Evolutionary conservation across 2,113 vertebrate species (phyloP).

Genomic region (Protobothrops flavoviridis): DNA sequence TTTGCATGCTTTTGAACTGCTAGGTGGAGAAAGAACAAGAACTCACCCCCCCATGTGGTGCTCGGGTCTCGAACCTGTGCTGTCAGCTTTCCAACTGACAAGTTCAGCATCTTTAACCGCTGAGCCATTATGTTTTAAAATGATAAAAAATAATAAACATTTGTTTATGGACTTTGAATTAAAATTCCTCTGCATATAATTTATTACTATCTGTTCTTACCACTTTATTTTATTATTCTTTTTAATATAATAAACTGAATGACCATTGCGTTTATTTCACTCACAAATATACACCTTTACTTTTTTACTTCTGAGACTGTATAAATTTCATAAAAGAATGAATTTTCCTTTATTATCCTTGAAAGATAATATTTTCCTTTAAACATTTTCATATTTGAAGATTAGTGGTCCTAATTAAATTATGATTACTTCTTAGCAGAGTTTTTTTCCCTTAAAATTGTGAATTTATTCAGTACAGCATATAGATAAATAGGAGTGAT

Average conservation of each 20-base stretch:
- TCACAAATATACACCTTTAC: neutral
- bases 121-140: neutral
- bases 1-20: neutral
- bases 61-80: too few relatives aligned
- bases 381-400: neutral
- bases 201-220: neutral
- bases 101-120: too few relatives aligned
- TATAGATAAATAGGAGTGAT: neutral
- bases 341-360: constrained; percentile 20
- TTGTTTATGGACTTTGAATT: neutral
- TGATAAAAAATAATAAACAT: neutral
- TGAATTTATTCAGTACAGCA: neutral
- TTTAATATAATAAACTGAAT: neutral
- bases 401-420: constrained; percentile 7
- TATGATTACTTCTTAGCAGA: constrained; percentile 18
- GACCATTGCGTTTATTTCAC: neutral
- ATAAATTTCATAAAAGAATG: neutral
- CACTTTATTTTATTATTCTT: neutral
- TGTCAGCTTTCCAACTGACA: too few relatives aligned
- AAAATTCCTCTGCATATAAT: neutral
- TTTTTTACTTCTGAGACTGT: neutral
- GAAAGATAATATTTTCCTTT: neutral
- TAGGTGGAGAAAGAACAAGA: neutral
- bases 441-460: neutral
- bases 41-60: too few relatives aligned